Base-by-base conservation (phyloP, 2,113 vertebrate genomes). In the Scolopax mira region DNA sequence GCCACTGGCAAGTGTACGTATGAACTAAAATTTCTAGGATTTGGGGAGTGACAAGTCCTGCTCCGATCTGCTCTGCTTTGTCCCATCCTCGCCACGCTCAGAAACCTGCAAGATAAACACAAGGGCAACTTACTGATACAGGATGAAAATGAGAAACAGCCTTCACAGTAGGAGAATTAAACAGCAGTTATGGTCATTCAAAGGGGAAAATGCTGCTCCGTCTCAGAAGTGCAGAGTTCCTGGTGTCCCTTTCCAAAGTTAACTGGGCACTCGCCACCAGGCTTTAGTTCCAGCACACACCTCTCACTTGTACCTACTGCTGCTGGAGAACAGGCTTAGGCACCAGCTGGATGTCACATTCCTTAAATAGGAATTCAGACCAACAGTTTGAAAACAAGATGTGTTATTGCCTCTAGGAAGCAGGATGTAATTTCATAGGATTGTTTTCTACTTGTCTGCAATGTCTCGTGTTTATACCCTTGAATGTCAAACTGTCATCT, bases 21-120 rank as follows among this genome's bases (percentile, higher is more conserved):
- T 98, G 98, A 99, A 98, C 98, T 98, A 98, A 98, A 98, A 98
- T 98, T 98, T 98, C 98, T 98, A 98, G 97, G 98, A 99, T 98
- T 98, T 98, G 97, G 98, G 98, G 98, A 99, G 98, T 99, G 98
- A 98, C 98, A 98, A 98, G 98, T 98, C 98, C 98, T 98, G 98
- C 98, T 99, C 98, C 98, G 94, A 97, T 98, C 98, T 98, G 98
- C 98, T 98, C 98, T 98, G 98, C 98, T 98, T 97, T 98, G 98
- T 98, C 97, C 97, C 97, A 98, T 98, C 97, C 97, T 98, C 96
- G 97, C 90, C 98, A 98, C 93, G 96, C 98, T 99, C 98, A 99
- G 98, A 99, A 99, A 98, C 98, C 99, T 99, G 98, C 90, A 95
- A 95, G 90, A 97, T 90, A 98, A 97, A 98, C 91, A 98, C 91